Evolutionary conservation across 2,113 vertebrate genomes (phyloP).

Genomic region (Cochlearius cochlearius): DNA sequence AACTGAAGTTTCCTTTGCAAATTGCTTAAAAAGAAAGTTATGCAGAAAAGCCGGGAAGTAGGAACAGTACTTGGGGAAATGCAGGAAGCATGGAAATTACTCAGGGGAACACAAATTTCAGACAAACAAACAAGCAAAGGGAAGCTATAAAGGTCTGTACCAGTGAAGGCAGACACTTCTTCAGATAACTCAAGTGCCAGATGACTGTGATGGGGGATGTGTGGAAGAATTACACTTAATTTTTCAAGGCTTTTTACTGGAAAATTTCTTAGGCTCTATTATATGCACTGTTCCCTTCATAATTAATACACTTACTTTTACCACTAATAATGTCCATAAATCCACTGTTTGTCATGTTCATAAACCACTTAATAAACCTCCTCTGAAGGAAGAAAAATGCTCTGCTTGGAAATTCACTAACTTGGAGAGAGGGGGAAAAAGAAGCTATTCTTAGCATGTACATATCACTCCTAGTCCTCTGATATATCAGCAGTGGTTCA

Average conservation of each 20-base stretch:
- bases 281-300: not conserved
- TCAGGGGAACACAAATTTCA: slow-evolving; percentile 17
- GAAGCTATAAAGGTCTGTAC: not conserved
- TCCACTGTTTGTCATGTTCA: not conserved
- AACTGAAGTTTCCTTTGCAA: slow-evolving; percentile 38
- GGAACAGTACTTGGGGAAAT: not conserved
- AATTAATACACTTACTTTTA: slow-evolving; percentile 30
- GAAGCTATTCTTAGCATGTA: slow-evolving; percentile 37
- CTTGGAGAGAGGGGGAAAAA: not conserved
- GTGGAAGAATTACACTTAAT: not conserved
- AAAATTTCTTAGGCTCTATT: not conserved
- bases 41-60: slow-evolving; percentile 35
- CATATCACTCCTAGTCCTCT: not conserved
- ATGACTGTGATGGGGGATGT: not conserved
- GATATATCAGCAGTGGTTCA: slow-evolving; percentile 11
- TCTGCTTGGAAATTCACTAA: not conserved
- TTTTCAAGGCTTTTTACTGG: slow-evolving; percentile 41
- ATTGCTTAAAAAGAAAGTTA: not conserved
- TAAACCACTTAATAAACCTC: not conserved
- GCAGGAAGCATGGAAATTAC: slow-evolving; percentile 17
- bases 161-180: slow-evolving; percentile 25
- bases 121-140: not conserved
- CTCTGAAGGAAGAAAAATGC: not conserved
- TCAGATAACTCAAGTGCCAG: not conserved
- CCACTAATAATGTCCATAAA: not conserved